These are phyloP conservation scores for Dryas iulia DNA, from an alignment of 1,140 invertebrate species.

Conservation along the genomic window DNA sequence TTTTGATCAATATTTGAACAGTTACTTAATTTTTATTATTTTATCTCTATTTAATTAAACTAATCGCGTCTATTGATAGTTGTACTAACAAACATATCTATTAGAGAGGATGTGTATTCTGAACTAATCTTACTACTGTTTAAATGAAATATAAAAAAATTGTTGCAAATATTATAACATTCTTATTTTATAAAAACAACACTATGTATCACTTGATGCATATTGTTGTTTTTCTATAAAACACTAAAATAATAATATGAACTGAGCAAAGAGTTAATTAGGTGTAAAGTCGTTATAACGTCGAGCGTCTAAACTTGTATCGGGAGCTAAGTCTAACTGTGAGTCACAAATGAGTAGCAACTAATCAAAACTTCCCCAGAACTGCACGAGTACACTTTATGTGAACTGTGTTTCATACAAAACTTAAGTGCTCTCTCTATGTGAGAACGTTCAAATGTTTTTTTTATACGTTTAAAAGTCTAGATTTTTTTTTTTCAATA, in stretches of 20 bases:
- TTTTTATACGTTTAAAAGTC: background rate
- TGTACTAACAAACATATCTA: too few relatives aligned
- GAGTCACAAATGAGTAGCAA: conserved; percentile 36
- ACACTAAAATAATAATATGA: background rate
- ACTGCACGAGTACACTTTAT: conserved; percentile 23
- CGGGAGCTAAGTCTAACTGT: conserved; percentile 27
- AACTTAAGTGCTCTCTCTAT: conserved; percentile 13
- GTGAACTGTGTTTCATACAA: conserved; percentile 26
- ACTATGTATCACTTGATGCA: too few relatives aligned
- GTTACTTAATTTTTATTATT: too few relatives aligned
- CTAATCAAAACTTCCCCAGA: conserved; percentile 39
- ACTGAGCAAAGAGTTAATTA: conserved; percentile 8
- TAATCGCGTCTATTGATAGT: too few relatives aligned
- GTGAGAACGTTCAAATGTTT: background rate
- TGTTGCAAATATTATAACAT: too few relatives aligned
- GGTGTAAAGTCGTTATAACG: conserved; percentile 24
- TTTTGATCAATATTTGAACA: too few relatives aligned
- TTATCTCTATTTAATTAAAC: too few relatives aligned
- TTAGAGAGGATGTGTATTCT: too few relatives aligned
- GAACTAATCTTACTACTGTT: too few relatives aligned
- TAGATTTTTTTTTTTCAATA: background rate
- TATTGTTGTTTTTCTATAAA: too few relatives aligned
- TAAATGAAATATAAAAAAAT: too few relatives aligned
- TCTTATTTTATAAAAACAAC: too few relatives aligned
- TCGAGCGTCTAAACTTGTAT: conserved; percentile 14